A percentile compares a stretch with the other conserved stretches of the same genome.
Evolutionary conservation across 30 jellyfish, hydroid and myxozoan genomes (phyloP).

Genomic region (Nemopilema nomurai): DNA sequence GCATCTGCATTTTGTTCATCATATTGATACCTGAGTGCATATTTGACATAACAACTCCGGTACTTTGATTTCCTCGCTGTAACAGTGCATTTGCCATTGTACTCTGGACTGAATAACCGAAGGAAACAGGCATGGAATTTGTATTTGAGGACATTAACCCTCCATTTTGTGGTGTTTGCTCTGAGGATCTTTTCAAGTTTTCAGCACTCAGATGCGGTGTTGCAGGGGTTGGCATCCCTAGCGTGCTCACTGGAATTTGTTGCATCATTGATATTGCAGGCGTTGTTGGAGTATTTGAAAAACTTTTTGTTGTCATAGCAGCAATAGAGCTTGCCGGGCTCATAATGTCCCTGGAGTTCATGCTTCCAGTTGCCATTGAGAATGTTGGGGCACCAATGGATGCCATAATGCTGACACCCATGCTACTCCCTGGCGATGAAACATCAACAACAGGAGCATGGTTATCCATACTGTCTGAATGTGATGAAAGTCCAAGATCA

Average conservation of each 20-base stretch:
- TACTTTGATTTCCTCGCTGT: slow-evolving; percentile 8
- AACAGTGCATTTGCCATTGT: slow-evolving; percentile 43
- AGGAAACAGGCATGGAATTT: slow-evolving; percentile 48
- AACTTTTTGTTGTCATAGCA: slow-evolving; percentile 33
- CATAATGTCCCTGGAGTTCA: slow-evolving; percentile 43
- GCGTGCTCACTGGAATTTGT: slow-evolving; percentile 81
- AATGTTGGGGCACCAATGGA: slow-evolving; percentile 36
- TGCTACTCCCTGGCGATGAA: slow-evolving; percentile 59
- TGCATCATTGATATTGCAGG: slow-evolving; percentile 53
- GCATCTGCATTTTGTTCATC: slow-evolving; percentile 56
- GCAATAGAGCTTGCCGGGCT: slow-evolving; percentile 25
- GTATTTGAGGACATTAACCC: slow-evolving; percentile 55
- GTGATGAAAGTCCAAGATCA: slow-evolving; percentile 51
- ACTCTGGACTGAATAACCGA: slow-evolving; percentile 56
- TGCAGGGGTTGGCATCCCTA: slow-evolving; percentile 95
- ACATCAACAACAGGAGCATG: slow-evolving; percentile 26
- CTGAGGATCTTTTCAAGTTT: slow-evolving; percentile 52
- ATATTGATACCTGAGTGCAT: slow-evolving; percentile 16
- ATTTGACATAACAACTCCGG: slow-evolving; percentile 44
- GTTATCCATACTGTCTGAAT: slow-evolving; percentile 5
- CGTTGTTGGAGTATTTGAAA: slow-evolving; percentile 29
- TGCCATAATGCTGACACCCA: slow-evolving; percentile 58
- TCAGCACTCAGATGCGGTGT: slow-evolving; percentile 89
- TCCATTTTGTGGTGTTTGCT: slow-evolving; percentile 44
- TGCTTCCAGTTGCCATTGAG: slow-evolving; percentile 43